A percentile compares a stretch with the other conserved stretches of the same genome.
These are phyloP conservation scores for Osmoderma eremita DNA, from an alignment of 2,888 invertebrate genomes.

Conservation along the genomic window DNA sequence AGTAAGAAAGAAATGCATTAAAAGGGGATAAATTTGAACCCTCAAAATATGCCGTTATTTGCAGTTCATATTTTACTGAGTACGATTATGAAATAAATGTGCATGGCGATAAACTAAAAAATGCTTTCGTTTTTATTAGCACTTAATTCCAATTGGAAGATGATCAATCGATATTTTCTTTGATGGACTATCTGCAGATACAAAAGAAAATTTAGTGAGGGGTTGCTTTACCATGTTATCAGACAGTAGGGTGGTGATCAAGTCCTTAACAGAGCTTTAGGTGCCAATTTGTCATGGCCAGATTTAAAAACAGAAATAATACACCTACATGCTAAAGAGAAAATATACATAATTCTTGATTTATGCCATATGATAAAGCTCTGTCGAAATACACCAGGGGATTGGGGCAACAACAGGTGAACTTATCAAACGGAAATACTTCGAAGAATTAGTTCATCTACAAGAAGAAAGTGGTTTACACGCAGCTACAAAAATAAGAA, in stretches of 20 bases:
- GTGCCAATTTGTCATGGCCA: constrained; percentile 22
- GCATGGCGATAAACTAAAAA: no score
- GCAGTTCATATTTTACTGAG: no score
- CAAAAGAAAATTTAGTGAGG: constrained; percentile 40
- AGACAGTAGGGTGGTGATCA: constrained; percentile 44
- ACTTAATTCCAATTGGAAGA: no score
- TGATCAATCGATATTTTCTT: no score
- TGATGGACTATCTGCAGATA: constrained; percentile 33
- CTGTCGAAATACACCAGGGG: constrained; percentile 47
- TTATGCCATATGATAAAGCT: constrained; percentile 52
- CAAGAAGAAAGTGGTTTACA: constrained; percentile 49
- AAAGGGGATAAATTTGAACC: no score
- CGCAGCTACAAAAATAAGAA: constrained; percentile 47
- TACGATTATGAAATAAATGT: no score
- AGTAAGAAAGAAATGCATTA: no score
- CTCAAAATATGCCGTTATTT: no score
- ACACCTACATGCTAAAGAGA: constrained; percentile 46
- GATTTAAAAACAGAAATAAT: constrained; percentile 44
- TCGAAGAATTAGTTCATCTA: constrained; percentile 46
- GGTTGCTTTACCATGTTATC: constrained; percentile 46
- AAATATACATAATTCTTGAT: constrained; percentile 47
- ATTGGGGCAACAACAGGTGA: constrained; percentile 40
- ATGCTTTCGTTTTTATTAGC: no score
- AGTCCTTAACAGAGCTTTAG: constrained; percentile 44
- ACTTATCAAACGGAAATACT: constrained; percentile 46